phyloP scores from a whole-genome alignment of 2,888 invertebrate genomes.

The Cephus spinipes region DNA sequence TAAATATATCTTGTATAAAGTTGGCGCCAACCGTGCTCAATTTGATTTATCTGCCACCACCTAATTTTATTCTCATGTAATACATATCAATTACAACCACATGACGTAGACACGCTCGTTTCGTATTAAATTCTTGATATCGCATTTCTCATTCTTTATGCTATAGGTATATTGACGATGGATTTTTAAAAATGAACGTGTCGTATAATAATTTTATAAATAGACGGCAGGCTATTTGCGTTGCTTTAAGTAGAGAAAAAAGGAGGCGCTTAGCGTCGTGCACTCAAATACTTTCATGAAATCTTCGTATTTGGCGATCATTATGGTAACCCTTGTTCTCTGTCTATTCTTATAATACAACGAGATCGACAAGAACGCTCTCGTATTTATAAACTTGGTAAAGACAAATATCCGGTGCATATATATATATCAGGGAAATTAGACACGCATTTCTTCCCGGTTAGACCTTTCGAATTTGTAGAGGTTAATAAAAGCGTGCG shows the following conservation, averaged over 20 bases:
- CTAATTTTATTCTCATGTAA: neutral
- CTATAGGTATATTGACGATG: neutral
- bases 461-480: neutral
- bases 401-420: too few species aligned
- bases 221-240: neutral
- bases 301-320: neutral
- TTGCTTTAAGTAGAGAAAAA: neutral
- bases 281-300: neutral
- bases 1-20: neutral
- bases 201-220: neutral
- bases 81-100: too few species aligned
- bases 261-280: neutral
- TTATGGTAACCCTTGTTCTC: neutral
- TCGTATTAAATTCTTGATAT: too few species aligned
- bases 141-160: neutral
- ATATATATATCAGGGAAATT: neutral
- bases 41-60: neutral
- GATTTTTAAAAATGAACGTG: neutral
- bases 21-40: neutral
- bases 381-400: neutral
- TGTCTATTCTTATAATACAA: neutral
- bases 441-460: neutral
- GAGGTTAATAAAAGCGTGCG: neutral
- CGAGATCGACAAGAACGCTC: neutral
- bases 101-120: too few species aligned